Conservation (phyloP, 2,888 invertebrate species). For the Ceriagrion tenellum region DNA sequence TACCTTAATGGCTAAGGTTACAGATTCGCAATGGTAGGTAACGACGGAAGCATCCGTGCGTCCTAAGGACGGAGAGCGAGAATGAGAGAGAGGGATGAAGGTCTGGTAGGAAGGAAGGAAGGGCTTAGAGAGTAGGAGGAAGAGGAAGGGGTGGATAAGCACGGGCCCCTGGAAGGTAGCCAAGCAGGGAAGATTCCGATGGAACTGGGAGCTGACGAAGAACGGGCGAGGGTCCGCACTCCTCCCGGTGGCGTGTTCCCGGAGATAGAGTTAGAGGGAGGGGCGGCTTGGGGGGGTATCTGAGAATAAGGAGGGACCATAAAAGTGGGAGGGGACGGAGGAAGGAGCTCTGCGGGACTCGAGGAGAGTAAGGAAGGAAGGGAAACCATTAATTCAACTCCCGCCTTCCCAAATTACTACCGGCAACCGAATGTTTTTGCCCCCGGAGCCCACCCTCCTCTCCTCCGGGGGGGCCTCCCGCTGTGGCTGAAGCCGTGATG, state of each 20-base stretch:
- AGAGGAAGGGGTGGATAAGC: not conserved
- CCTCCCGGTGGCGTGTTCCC: not conserved
- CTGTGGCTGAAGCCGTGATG: not conserved
- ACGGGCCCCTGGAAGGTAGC: slow-evolving; percentile 38
- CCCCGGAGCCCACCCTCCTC: not conserved
- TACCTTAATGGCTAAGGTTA: not conserved
- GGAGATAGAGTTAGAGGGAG: no score
- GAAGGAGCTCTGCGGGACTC: not conserved
- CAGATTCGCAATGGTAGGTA: not conserved
- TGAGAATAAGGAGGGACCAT: slow-evolving; percentile 29
- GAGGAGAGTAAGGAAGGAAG: slow-evolving; percentile 54
- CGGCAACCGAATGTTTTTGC: slow-evolving; percentile 65
- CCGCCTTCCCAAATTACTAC: slow-evolving; percentile 66
- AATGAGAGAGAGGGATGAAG: not conserved
- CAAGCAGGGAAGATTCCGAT: slow-evolving; percentile 22
- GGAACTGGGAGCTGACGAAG: not conserved
- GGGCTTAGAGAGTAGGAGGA: not conserved
- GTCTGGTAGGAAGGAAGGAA: not conserved
- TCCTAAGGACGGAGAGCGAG: not conserved
- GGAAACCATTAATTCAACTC: slow-evolving; percentile 66
- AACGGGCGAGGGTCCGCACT: not conserved
- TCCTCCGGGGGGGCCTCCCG: not conserved
- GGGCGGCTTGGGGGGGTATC: not conserved
- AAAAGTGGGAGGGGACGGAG: not conserved
- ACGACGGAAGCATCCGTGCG: not conserved